A percentile compares a stretch with the other conserved stretches of the same genome.
phyloP scores from a whole-genome alignment of 2,888 invertebrate genomes.

The Panopea generosa region DNA sequence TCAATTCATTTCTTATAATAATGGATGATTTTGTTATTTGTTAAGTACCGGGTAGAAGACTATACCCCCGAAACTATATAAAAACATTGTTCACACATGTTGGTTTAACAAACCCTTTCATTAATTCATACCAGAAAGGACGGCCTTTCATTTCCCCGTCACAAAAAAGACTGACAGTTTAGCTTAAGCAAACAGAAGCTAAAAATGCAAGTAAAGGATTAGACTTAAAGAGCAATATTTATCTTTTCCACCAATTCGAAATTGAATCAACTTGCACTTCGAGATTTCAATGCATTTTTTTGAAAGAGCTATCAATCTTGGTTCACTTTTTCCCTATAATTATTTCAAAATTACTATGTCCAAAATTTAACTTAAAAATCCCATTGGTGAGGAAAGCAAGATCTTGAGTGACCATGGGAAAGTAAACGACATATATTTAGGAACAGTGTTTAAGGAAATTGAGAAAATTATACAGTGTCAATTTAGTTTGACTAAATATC shows the following conservation, averaged over 20 bases:
- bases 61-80: neutral
- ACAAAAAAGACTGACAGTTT: conserved; percentile 35
- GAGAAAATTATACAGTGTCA: conserved; percentile 67
- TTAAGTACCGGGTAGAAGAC: no score
- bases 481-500: conserved; percentile 41
- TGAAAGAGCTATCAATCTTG: conserved; percentile 48
- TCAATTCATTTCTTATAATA: no score
- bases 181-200: conserved; percentile 46
- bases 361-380: conserved; percentile 38
- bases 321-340: conserved; percentile 54
- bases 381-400: conserved; percentile 43
- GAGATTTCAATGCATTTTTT: conserved; percentile 54
- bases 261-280: conserved; percentile 60
- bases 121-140: conserved; percentile 40
- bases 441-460: conserved; percentile 47
- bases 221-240: conserved; percentile 48
- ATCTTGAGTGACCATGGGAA: conserved; percentile 53
- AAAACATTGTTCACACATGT: conserved; percentile 2
- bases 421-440: conserved; percentile 37
- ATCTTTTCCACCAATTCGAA: conserved; percentile 59
- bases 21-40: no score
- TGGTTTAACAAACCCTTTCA: conserved; percentile 33
- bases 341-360: conserved; percentile 62
- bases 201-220: conserved; percentile 50
- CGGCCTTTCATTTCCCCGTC: conserved; percentile 49